These are phyloP conservation scores for Microcebus jonahi DNA, from an alignment of 2,113 vertebrate species.

Conservation along the genomic window DNA sequence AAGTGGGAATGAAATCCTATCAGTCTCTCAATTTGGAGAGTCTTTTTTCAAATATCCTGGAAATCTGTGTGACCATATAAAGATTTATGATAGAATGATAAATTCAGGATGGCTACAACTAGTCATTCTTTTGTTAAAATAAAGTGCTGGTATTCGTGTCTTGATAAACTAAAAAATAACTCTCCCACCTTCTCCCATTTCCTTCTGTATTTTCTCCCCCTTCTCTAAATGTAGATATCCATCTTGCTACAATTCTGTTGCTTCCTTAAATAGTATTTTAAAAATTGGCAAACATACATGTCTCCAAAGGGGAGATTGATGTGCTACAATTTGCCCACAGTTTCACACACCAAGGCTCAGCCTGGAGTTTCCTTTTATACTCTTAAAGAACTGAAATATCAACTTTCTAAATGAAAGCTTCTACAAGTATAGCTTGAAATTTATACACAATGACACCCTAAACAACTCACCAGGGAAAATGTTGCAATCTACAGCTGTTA, in stretches of 20 bases:
- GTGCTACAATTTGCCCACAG: not conserved
- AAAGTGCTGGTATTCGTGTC: not conserved
- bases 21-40: not conserved
- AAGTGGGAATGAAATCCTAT: not conserved
- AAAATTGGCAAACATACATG: not conserved
- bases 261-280: constrained; percentile 18
- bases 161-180: not conserved
- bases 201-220: not conserved
- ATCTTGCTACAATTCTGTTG: not conserved
- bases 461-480: not conserved
- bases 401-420: constrained; percentile 52
- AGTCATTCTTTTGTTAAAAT: constrained; percentile 36
- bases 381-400: constrained; percentile 34
- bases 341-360: not conserved
- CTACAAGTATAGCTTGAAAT: constrained; percentile 7
- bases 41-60: not conserved
- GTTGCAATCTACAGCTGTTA: not conserved
- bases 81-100: not conserved
- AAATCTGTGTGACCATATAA: not conserved
- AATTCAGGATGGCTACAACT: not conserved
- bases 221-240: constrained; percentile 23
- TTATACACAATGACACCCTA: not conserved
- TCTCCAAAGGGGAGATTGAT: not conserved
- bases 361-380: constrained; percentile 4
- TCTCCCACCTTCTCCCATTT: not conserved